phyloP scores from a whole-genome alignment of 2,888 invertebrate genomes.

The Andrena chrysosceles region DNA sequence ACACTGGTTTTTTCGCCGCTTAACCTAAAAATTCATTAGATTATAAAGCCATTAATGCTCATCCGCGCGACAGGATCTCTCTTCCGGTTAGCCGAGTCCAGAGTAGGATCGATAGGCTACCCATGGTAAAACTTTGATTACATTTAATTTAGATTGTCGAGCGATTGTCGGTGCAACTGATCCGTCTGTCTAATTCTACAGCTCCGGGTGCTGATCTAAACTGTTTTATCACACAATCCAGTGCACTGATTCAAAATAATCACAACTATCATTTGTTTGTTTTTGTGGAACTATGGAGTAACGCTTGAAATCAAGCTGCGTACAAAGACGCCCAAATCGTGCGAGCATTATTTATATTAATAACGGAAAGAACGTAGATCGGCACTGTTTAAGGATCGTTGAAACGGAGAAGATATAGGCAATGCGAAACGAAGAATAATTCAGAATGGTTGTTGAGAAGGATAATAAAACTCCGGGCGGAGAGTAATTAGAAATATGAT shows the following conservation, averaged over 20 bases:
- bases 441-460: constrained; percentile 19
- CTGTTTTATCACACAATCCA: background rate
- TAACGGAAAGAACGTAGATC: too few relatives aligned
- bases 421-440: background rate
- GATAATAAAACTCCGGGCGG: constrained; percentile 72
- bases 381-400: too few relatives aligned
- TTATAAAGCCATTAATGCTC: constrained; percentile 83
- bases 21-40: constrained; percentile 83
- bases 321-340: too few relatives aligned
- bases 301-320: background rate
- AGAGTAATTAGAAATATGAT: constrained; percentile 83
- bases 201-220: background rate
- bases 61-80: constrained; percentile 75
- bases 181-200: background rate
- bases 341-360: too few relatives aligned
- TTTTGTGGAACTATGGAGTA: background rate
- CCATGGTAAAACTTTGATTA: constrained; percentile 31
- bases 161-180: background rate
- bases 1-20: constrained; percentile 70
- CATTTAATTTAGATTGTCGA: constrained; percentile 16
- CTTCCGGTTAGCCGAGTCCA: constrained; percentile 57
- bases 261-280: background rate
- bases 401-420: background rate
- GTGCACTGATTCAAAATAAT: background rate
- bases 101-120: constrained; percentile 62